Evolutionary conservation across 2,113 vertebrate species (phyloP).

Genomic region (Carassius gibelio): DNA sequence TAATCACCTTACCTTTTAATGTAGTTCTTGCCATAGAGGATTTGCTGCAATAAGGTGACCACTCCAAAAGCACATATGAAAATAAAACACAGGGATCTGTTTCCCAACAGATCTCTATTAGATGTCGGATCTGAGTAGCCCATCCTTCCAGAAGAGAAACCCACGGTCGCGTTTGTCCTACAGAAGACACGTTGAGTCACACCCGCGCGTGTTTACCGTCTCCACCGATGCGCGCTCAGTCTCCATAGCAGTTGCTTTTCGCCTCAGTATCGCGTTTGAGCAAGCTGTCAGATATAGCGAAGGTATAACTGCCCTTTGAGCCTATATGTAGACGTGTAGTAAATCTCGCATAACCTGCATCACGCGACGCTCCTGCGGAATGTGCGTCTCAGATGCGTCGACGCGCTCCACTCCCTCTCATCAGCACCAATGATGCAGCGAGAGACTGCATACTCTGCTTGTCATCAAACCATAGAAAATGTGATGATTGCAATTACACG

Average conservation of each 20-base stretch:
- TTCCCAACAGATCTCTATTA: conserved; percentile 91
- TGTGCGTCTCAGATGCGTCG: background rate
- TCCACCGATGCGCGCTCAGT: conserved; percentile 16
- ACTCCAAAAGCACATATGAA: conserved; percentile 98
- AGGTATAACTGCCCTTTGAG: background rate
- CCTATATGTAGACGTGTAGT: background rate
- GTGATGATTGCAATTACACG: no score
- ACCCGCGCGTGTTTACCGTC: conserved; percentile 16
- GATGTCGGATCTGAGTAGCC: conserved; percentile 93
- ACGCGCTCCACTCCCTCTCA: conserved; percentile 27
- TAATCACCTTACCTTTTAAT: conserved; percentile 87
- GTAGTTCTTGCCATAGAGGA: conserved; percentile 96
- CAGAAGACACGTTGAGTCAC: conserved; percentile 3
- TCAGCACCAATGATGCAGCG: conserved; percentile 24
- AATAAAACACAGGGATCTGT: conserved; percentile 95
- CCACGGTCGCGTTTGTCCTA: background rate
- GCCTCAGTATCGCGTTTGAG: background rate
- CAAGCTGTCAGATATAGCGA: background rate
- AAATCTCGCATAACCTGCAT: background rate
- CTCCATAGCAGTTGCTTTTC: conserved; percentile 16
- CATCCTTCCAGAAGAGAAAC: conserved; percentile 72
- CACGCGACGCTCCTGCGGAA: conserved; percentile 17
- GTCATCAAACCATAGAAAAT: background rate
- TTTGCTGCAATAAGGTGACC: conserved; percentile 96
- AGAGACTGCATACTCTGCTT: background rate